Percentiles rank a stretch among this genome's conserved stretches.
Evolutionary conservation across 2,888 invertebrate species (phyloP).

Genomic region (Erebia aethiops): DNA sequence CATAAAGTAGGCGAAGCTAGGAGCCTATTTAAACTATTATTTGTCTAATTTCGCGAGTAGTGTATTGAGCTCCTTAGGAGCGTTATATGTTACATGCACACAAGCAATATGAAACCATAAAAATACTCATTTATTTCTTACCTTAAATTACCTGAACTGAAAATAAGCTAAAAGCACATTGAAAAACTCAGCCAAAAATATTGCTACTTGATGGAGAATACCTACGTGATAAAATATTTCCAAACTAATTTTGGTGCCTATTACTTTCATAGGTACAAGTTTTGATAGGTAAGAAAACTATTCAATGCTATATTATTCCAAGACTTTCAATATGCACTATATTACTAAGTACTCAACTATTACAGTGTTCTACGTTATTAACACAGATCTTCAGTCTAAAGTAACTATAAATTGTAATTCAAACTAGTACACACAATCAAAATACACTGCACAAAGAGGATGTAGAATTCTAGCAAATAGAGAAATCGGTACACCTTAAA

Average conservation of each 20-base stretch:
- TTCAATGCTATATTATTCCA: neutral
- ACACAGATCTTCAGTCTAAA: neutral
- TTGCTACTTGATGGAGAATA: neutral
- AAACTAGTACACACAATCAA: neutral
- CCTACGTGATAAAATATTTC: neutral
- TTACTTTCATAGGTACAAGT: neutral
- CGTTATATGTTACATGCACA: neutral
- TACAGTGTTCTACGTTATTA: neutral
- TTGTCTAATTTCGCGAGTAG: neutral
- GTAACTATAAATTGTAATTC: neutral
- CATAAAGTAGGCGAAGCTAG: too few relatives aligned
- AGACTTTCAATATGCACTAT: neutral
- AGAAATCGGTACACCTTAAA: constrained; percentile 2
- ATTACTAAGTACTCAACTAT: neutral
- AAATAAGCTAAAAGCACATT: neutral
- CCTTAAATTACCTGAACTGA: too few relatives aligned
- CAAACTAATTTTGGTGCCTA: neutral
- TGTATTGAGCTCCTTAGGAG: neutral
- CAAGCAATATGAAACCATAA: neutral
- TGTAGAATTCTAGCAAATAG: neutral
- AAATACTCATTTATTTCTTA: too few relatives aligned
- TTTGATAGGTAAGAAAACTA: neutral
- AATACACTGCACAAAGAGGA: constrained; percentile 1
- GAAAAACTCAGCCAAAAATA: neutral
- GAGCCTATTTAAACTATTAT: too few relatives aligned